Conservation (phyloP, 2,888 invertebrate species). For the Pycnomerus fuliginosus region DNA sequence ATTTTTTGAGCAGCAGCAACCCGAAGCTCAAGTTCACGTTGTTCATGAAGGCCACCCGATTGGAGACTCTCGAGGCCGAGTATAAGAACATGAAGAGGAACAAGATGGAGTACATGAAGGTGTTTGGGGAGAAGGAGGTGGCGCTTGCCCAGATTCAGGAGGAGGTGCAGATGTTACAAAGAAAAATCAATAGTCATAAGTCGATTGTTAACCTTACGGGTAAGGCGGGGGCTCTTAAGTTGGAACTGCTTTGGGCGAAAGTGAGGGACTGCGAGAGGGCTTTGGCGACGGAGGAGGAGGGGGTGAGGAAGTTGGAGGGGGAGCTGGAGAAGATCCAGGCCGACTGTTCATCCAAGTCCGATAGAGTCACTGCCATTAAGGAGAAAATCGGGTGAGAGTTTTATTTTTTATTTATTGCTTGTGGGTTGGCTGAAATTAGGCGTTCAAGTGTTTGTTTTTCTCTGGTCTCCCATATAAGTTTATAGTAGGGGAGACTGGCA, state of each 20-base stretch:
- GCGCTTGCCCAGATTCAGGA: too few relatives aligned
- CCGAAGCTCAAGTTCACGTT: slow-evolving; percentile 73
- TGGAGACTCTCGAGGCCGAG: slow-evolving; percentile 63
- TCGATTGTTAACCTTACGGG: slow-evolving; percentile 42
- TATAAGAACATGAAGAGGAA: slow-evolving; percentile 57
- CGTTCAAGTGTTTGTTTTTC: background rate
- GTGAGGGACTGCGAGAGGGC: slow-evolving; percentile 42
- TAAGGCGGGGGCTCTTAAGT: slow-evolving; percentile 41
- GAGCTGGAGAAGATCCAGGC: slow-evolving; percentile 42
- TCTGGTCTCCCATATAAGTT: background rate
- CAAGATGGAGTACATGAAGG: slow-evolving; percentile 50
- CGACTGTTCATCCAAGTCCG: slow-evolving; percentile 25
- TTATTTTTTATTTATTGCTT: slow-evolving; percentile 5
- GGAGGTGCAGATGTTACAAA: slow-evolving; percentile 37
- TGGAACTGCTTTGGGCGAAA: slow-evolving; percentile 43
- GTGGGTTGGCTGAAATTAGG: background rate
- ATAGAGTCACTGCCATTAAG: slow-evolving; percentile 22
- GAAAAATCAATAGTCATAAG: slow-evolving; percentile 40
- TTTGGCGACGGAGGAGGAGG: slow-evolving; percentile 46
- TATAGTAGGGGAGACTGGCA: slow-evolving; percentile 5
- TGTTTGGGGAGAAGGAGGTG: slow-evolving; percentile 52
- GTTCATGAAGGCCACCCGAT: slow-evolving; percentile 75
- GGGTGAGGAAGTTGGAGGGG: slow-evolving; percentile 57
- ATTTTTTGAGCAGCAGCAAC: slow-evolving; percentile 76
- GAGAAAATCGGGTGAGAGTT: slow-evolving; percentile 18